Evolutionary conservation across 2,113 vertebrate species (phyloP).

Genomic region (Puma concolor): DNA sequence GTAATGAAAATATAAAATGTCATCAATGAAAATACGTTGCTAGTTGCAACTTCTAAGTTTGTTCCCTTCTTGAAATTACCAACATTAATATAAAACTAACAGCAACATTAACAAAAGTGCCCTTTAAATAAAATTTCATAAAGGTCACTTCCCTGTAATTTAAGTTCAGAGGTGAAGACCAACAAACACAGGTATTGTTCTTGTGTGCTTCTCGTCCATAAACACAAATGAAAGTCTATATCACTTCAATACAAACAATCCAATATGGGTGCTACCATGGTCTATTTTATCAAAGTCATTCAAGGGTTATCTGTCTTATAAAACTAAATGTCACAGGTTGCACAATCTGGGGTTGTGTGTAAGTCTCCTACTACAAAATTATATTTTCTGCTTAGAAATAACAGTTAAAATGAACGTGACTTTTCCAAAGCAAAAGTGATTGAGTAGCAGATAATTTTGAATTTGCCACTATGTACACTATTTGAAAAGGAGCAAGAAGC

Average conservation of each 20-base stretch:
- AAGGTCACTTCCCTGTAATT: neutral
- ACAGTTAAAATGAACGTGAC: neutral
- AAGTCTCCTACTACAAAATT: neutral
- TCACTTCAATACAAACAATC: neutral
- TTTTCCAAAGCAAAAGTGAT: conserved; percentile 7
- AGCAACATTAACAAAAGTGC: neutral
- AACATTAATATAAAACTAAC: neutral
- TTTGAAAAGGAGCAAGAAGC: neutral
- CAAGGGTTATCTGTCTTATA: neutral
- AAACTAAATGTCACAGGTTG: neutral
- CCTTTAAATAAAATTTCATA: neutral
- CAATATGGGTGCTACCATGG: neutral
- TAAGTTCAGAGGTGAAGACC: neutral
- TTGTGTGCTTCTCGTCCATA: neutral
- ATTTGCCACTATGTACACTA: neutral
- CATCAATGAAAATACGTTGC: neutral
- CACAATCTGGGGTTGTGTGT: neutral
- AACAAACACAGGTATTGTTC: neutral
- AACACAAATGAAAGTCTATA: neutral
- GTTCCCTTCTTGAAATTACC: neutral
- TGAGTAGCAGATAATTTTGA: neutral
- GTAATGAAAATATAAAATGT: conserved; percentile 37
- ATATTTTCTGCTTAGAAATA: neutral
- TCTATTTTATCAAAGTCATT: neutral
- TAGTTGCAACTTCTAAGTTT: neutral